Evolutionary conservation across 2,888 invertebrate genomes (phyloP).

Genomic region (Pandemis heparana): DNA sequence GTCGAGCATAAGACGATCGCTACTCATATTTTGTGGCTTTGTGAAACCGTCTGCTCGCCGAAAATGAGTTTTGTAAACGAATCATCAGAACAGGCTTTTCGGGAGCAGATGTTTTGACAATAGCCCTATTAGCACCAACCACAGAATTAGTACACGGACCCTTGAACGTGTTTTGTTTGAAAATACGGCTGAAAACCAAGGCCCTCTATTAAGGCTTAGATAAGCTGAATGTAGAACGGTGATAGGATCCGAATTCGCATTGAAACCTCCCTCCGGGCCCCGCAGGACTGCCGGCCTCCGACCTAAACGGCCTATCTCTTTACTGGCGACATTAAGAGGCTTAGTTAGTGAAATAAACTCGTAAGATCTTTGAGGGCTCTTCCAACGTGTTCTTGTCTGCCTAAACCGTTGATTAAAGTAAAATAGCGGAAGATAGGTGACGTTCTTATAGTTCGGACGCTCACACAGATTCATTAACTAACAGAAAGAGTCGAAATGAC

Average conservation of each 20-base stretch:
- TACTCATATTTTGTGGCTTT: neutral
- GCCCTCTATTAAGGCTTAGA: neutral
- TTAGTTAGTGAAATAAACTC: conserved; percentile 21
- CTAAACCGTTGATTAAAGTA: neutral
- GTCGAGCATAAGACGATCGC: neutral
- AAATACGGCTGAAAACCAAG: neutral
- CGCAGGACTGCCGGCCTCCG: neutral
- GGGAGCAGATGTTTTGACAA: neutral
- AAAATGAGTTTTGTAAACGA: neutral
- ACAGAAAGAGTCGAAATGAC: no score
- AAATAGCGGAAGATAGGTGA: no score
- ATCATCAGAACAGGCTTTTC: neutral
- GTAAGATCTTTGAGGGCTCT: conserved; percentile 10
- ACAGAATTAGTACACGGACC: neutral
- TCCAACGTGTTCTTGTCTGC: conserved; percentile 7
- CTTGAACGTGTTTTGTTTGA: conserved; percentile 9
- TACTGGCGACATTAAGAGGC: conserved; percentile 13
- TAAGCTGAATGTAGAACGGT: neutral
- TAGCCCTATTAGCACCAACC: neutral
- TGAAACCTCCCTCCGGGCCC: neutral
- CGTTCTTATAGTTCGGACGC: no score
- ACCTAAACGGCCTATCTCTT: conserved; percentile 31
- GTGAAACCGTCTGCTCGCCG: neutral
- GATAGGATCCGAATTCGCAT: conserved; percentile 3
- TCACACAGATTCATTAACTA: no score